Evolutionary conservation across 2,888 invertebrate species (phyloP), one percentile per base, ranked within the genome.

Genomic region (Scelioninae gen. 2): DNA sequence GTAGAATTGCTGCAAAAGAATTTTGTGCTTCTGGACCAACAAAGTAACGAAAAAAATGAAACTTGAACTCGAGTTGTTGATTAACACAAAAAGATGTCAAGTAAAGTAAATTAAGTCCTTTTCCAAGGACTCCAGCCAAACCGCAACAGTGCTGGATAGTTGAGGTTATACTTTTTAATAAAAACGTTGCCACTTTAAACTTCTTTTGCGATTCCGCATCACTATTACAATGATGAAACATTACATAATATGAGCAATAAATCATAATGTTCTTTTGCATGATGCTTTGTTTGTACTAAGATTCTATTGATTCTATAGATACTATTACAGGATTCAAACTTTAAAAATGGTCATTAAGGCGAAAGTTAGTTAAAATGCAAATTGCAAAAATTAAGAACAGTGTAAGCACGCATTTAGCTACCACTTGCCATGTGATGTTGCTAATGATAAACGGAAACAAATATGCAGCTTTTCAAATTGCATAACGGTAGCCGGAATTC

Each of bases 301-400:
- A 28, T 53, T 15, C 48, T 28, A 60, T 53, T 60, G 41, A 52
- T n/a, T n/a, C n/a, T n/a, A n/a, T n/a, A n/a, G n/a, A n/a, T n/a
- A 61, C 5, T 31, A 31, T 9, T 31, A 31, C 9, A 22, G 5
- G 22, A 16, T 4, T 43, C 28, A 22, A 15, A 22, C 28, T 33
- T 58, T 16, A 43, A 52, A 55, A 60, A 48, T 37, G 18, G 35
- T 50, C 67, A 25, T 58, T 43, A 22, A 55, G 18, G 18, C n/a
- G 18, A 39, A 45, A 35, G 41, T 50, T 50, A 33, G 57, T 67
- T 50, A 35, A 58, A 67, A 67, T 58, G 67, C 35, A 50, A 67
- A 67, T 58, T 53, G 11, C 46, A 31, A 35, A 52, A 43, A 48
- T 65, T 55, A 43, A 22, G 15, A 18, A 22, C 31, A 41, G 33